Percentiles rank a stretch among this genome's conserved stretches.
phyloP scores from a whole-genome alignment of 2,888 invertebrate species.

The Cryptocheilus praepositus region DNA sequence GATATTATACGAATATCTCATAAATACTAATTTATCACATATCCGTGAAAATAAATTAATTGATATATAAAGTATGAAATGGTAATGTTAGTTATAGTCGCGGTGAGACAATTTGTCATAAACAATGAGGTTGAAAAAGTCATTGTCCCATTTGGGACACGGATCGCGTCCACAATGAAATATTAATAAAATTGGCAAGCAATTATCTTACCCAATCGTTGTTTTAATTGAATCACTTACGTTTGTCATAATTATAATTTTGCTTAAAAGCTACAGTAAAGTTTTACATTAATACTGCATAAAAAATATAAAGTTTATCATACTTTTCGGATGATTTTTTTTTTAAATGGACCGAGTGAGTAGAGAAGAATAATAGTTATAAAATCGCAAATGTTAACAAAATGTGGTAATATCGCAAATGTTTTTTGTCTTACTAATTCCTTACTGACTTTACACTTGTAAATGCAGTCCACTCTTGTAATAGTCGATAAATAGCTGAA shows the following conservation, averaged over 20 bases:
- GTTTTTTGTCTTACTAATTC: too few relatives aligned
- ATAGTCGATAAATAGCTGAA: not conserved
- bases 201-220: not conserved
- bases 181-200: slow-evolving; percentile 5
- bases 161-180: slow-evolving; percentile 18
- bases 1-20: slow-evolving; percentile 18
- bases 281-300: slow-evolving; percentile 2
- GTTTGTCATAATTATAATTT: not conserved
- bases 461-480: not conserved
- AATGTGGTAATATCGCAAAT: too few relatives aligned
- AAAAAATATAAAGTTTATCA: not conserved
- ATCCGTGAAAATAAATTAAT: slow-evolving; percentile 51
- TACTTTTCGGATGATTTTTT: not conserved
- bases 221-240: not conserved
- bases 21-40: slow-evolving; percentile 64
- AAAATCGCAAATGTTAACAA: not conserved
- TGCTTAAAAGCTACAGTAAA: not conserved
- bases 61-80: slow-evolving; percentile 17
- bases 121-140: not conserved
- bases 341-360: not conserved
- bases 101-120: not conserved
- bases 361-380: not conserved
- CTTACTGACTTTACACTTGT: not conserved
- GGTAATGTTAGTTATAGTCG: slow-evolving; percentile 8
- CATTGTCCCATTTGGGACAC: slow-evolving; percentile 7